These are phyloP conservation scores for Procambarus virginalis DNA, from an alignment of 1,140 invertebrate genomes.

Conservation along the genomic window DNA sequence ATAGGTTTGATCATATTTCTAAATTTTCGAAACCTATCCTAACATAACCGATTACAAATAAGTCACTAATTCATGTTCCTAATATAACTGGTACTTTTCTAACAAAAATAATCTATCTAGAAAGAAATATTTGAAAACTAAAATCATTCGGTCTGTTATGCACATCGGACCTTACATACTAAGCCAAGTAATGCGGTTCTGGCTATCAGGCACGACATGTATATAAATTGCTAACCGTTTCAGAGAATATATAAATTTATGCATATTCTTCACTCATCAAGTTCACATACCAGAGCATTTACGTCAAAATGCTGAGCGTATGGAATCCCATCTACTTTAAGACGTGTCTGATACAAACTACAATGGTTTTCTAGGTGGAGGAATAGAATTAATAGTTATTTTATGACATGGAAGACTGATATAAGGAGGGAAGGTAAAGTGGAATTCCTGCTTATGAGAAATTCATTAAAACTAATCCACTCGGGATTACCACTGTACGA, in stretches of 20 bases:
- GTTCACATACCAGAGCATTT: not conserved
- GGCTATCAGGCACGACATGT: too few relatives aligned
- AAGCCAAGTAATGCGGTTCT: too few relatives aligned
- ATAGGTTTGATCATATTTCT: too few relatives aligned
- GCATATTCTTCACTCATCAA: not conserved
- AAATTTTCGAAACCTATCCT: too few relatives aligned
- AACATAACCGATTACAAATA: too few relatives aligned
- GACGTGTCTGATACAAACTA: not conserved
- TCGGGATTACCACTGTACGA: not conserved
- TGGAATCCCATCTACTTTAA: not conserved
- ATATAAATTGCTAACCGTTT: too few relatives aligned
- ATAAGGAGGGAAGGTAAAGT: slow-evolving; percentile 6
- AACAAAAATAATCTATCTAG: not conserved
- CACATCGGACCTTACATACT: too few relatives aligned
- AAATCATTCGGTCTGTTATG: too few relatives aligned
- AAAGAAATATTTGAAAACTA: not conserved
- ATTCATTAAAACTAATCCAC: not conserved
- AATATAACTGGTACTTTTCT: too few relatives aligned
- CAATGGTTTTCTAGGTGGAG: not conserved
- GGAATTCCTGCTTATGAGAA: not conserved
- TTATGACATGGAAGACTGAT: slow-evolving; percentile 11
- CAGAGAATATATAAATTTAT: too few relatives aligned
- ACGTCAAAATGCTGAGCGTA: not conserved
- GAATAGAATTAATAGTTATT: not conserved
- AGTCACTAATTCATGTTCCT: too few relatives aligned